These are phyloP conservation scores for Drosophila koepferae DNA, from an alignment of 2,888 invertebrate genomes.

Conservation along the genomic window DNA sequence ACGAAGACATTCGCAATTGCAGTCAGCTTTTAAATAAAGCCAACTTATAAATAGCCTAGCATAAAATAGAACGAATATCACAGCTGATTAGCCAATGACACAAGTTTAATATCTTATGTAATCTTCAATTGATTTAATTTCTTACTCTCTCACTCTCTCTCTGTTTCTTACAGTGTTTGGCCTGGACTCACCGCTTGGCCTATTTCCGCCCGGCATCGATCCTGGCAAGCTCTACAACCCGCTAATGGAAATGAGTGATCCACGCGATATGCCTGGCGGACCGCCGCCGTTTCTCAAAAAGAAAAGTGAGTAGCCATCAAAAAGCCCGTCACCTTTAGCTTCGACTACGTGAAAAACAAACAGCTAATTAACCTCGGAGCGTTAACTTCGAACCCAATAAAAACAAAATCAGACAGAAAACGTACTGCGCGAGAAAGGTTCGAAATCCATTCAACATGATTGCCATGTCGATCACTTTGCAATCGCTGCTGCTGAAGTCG, in stretches of 20 bases:
- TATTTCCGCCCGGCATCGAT: slow-evolving; percentile 92
- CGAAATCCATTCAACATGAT: slow-evolving; percentile 73
- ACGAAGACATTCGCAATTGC: slow-evolving; percentile 46
- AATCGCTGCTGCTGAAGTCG: slow-evolving; percentile 30
- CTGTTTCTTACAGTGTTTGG: slow-evolving; percentile 88
- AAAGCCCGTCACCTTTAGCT: slow-evolving; percentile 5
- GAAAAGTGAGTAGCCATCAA: slow-evolving; percentile 89
- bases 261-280: slow-evolving; percentile 89
- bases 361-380: slow-evolving; percentile 78
- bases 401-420: slow-evolving; percentile 16
- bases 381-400: slow-evolving; percentile 34
- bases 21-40: slow-evolving; percentile 44
- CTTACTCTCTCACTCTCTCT: not conserved
- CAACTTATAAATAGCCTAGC: slow-evolving; percentile 20
- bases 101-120: not conserved
- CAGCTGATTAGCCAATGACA: slow-evolving; percentile 15
- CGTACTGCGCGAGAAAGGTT: slow-evolving; percentile 47
- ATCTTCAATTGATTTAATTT: not conserved
- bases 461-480: slow-evolving; percentile 73
- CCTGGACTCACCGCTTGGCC: slow-evolving; percentile 90
- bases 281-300: slow-evolving; percentile 90
- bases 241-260: slow-evolving; percentile 91
- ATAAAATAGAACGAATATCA: not conserved
- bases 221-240: slow-evolving; percentile 90
- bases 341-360: slow-evolving; percentile 60